A percentile compares a stretch with the other conserved stretches of the same genome.
phyloP scores from a whole-genome alignment of 2,797 vertebrate genomes.

The Hypotaenidia philippensis region DNA sequence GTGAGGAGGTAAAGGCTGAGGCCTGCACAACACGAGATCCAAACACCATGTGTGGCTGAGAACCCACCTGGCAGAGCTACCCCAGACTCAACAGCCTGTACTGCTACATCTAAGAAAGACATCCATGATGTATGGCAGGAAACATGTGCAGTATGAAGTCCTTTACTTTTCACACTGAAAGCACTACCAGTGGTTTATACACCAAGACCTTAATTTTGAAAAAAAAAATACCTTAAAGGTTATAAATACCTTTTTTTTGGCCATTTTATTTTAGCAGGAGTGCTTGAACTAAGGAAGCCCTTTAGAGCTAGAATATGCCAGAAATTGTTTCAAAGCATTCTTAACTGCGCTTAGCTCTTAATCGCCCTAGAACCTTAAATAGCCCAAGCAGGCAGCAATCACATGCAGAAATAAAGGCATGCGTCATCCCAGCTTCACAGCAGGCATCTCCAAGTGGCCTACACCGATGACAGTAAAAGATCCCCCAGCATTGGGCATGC shows the following conservation, averaged over 20 bases:
- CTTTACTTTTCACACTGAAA: background rate
- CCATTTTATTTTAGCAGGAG: background rate
- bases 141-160: background rate
- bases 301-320: background rate
- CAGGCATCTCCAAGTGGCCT: background rate
- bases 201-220: background rate
- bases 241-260: background rate
- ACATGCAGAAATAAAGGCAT: background rate
- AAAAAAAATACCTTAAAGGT: background rate
- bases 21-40: background rate
- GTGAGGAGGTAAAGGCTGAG: background rate
- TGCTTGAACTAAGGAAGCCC: background rate
- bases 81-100: background rate
- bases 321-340: constrained; percentile 5
- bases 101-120: background rate
- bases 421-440: constrained; percentile 24
- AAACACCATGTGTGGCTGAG: background rate
- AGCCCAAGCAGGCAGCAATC: constrained; percentile 22
- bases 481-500: background rate
- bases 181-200: background rate
- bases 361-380: constrained; percentile 41
- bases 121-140: background rate
- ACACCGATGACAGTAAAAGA: constrained; percentile 3
- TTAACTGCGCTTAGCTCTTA: constrained; percentile 22
- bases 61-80: background rate